phyloP scores from a whole-genome alignment of 2,113 vertebrate genomes.

The Barbus barbus region DNA sequence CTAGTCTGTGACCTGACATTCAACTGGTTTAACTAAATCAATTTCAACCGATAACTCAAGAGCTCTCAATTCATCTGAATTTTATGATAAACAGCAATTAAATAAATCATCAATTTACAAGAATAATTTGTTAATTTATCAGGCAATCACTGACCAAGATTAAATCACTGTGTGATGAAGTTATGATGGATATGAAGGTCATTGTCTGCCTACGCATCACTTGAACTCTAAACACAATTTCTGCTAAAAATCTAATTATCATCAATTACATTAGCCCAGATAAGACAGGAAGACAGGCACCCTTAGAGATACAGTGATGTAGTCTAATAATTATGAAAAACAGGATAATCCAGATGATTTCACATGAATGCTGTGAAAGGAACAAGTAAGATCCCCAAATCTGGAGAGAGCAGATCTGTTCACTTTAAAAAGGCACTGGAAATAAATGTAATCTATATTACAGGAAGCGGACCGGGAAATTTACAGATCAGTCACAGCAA shows the following conservation, averaged over 20 bases:
- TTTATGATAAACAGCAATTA: neutral
- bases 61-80: neutral
- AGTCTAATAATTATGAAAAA: constrained; percentile 6
- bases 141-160: neutral
- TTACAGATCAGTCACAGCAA: too few relatives aligned
- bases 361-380: neutral
- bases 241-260: constrained; percentile 17
- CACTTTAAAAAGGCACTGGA: too few relatives aligned
- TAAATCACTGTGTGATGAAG: too few relatives aligned
- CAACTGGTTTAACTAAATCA: neutral
- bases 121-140: neutral
- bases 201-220: constrained; percentile 6
- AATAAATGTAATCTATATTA: too few relatives aligned
- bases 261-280: constrained; percentile 19
- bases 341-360: neutral
- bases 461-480: too few relatives aligned
- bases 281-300: constrained; percentile 19
- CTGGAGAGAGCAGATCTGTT: too few relatives aligned
- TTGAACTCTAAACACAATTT: constrained; percentile 34
- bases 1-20: too few relatives aligned
- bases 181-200: neutral
- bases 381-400: neutral
- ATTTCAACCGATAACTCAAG: neutral
- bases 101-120: neutral
- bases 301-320: constrained; percentile 18